Base-by-base conservation (phyloP, 2,888 invertebrate species). In the Junonia oenone region DNA sequence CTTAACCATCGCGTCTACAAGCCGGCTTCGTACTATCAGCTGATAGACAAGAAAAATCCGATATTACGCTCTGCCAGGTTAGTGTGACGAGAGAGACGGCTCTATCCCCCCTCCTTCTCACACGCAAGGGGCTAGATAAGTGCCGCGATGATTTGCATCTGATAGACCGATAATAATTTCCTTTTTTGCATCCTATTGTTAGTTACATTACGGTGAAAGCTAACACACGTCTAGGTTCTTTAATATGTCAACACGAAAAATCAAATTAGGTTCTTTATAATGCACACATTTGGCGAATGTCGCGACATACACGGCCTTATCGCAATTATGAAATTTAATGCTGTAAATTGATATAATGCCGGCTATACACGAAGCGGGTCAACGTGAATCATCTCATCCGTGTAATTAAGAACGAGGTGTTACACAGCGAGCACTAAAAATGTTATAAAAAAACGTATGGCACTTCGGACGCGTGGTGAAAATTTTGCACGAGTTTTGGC, bases 111-210 rank as follows among this genome's bases (percentile, higher is more conserved):
- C 56, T 81, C 81, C 69, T 77, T 56, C 69, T 86, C 78, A 70
- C 63, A 59, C 73, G 61, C 68, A 76, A 76, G 85, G 85, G 84
- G 68, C 73, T 75, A 76, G 83, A 83, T 84, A 85, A 83, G 74
- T 80, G 75, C 77, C 73, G 68, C 72, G 77, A 78, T 78, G 73
- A 83, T 87, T 85, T 86, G 81, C 84, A 86, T 88, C 82, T 80
- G 85, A 85, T 84, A 81, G 65, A 68, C 68, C 78, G 83, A 81
- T 84, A 80, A 80, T 78, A 75, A 77, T 79, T 82, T 83, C 76
- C 83, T 78, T 76, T 75, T 80, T 75, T 73, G 69, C 72, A 71
- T 73, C 68, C 75, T 74, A 76, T 75, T 72, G 72, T 73, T 73
- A 68, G 67, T 43, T 26, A 26, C 69, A 68, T 69, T 67, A 71